phyloP scores from a whole-genome alignment of 1,140 invertebrate genomes.

The Maniola jurtina region DNA sequence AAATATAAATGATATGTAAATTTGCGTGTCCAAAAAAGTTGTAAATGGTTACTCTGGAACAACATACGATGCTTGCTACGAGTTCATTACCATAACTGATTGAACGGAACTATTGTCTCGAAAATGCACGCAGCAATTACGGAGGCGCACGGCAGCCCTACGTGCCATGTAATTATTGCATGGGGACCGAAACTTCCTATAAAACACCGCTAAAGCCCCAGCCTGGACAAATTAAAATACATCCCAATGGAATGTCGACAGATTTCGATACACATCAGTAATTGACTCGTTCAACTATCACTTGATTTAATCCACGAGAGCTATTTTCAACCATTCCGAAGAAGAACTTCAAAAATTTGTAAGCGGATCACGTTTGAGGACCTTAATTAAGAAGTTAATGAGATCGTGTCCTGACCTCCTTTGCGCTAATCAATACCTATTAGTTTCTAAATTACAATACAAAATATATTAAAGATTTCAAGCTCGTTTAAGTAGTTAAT shows the following conservation, averaged over 20 bases:
- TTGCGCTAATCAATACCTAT: constrained; percentile 13
- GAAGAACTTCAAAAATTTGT: constrained; percentile 44
- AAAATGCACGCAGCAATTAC: constrained; percentile 56
- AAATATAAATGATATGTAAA: constrained; percentile 5
- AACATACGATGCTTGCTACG: constrained; percentile 23
- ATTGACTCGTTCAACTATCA: constrained; percentile 43
- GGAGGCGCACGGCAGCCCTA: constrained; percentile 32
- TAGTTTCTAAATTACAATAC: constrained; percentile 50
- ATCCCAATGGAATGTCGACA: constrained; percentile 44
- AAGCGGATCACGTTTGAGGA: constrained; percentile 53
- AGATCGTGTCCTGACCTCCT: constrained; percentile 46
- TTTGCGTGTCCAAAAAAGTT: not conserved
- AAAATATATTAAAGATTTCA: constrained; percentile 35
- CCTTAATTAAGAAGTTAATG: constrained; percentile 75
- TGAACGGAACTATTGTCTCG: constrained; percentile 53
- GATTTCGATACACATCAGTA: constrained; percentile 53
- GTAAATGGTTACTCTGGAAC: constrained; percentile 12
- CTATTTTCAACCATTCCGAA: constrained; percentile 31
- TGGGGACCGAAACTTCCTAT: constrained; percentile 47
- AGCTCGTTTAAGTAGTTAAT: constrained; percentile 3
- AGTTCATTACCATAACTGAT: constrained; percentile 71
- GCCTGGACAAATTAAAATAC: constrained; percentile 52
- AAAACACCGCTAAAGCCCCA: constrained; percentile 29
- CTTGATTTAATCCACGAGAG: constrained; percentile 32
- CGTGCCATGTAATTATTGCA: constrained; percentile 48